phyloP scores from a whole-genome alignment of 2,888 invertebrate species.

The Drosophila aldrichi region DNA sequence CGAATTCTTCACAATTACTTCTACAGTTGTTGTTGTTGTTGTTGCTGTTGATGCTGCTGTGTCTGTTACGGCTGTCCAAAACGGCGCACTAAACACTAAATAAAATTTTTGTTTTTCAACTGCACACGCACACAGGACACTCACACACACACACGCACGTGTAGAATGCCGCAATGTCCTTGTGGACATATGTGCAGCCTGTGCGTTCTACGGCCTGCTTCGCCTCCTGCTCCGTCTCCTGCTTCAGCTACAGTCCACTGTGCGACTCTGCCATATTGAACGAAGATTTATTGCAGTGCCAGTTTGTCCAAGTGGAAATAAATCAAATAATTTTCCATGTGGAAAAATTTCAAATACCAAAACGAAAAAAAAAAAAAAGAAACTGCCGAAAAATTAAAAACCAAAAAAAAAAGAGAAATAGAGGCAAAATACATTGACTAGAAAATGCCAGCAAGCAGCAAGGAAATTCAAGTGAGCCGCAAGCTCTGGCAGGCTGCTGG shows the following conservation, averaged over 20 bases:
- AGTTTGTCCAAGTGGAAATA: conserved; percentile 83
- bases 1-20: conserved; percentile 61
- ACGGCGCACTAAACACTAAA: conserved; percentile 79
- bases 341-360: conserved; percentile 75
- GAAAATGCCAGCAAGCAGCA: conserved; percentile 28
- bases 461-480: conserved; percentile 69
- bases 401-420: conserved; percentile 12
- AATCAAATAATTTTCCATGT: conserved; percentile 84
- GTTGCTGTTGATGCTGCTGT: conserved; percentile 4
- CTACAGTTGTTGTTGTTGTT: conserved; percentile 20
- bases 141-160: conserved; percentile 25
- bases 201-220: not conserved
- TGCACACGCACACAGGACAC: conserved; percentile 57
- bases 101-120: conserved; percentile 78
- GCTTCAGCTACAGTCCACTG: conserved; percentile 31
- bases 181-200: conserved; percentile 48
- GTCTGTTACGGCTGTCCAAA: conserved; percentile 69
- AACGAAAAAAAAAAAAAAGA: conserved; percentile 22
- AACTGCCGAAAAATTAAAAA: conserved; percentile 64
- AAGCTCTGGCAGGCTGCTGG: conserved; percentile 44
- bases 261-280: conserved; percentile 80
- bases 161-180: conserved; percentile 54
- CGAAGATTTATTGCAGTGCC: conserved; percentile 84
- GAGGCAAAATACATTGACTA: conserved; percentile 22
- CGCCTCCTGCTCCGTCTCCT: not conserved